A percentile compares a stretch with the other conserved stretches of the same genome.
Evolutionary conservation across 1,140 invertebrate species (phyloP).

Genomic region (Tetragnatha versicolor): DNA sequence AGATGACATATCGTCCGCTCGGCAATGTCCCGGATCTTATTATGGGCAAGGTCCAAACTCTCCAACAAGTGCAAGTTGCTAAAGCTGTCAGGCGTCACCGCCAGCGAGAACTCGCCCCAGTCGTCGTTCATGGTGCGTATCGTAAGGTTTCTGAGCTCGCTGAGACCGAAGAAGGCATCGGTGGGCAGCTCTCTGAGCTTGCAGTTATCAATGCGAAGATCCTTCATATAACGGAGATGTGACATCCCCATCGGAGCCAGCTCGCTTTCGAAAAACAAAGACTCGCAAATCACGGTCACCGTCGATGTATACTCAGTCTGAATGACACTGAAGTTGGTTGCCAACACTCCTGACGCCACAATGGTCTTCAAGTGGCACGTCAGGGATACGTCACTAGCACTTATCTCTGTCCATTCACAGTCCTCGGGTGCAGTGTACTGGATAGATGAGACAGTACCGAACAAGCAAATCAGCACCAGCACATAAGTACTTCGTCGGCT

Average conservation of each 20-base stretch:
- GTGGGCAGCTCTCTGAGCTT: constrained; percentile 78
- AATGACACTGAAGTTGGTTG: constrained; percentile 58
- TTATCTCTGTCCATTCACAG: constrained; percentile 26
- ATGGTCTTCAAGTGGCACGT: constrained; percentile 52
- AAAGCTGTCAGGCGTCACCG: constrained; percentile 65
- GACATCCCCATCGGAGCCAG: constrained; percentile 72
- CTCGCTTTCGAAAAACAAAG: constrained; percentile 56
- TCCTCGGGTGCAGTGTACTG: constrained; percentile 46
- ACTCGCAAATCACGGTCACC: constrained; percentile 56
- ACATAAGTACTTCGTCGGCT: too few species aligned
- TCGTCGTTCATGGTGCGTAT: constrained; percentile 78
- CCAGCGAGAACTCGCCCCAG: constrained; percentile 73
- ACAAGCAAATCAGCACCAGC: background rate
- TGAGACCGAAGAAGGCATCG: constrained; percentile 72
- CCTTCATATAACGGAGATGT: constrained; percentile 74
- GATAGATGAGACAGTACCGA: background rate
- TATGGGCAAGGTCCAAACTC: constrained; percentile 59
- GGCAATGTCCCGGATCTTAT: constrained; percentile 55
- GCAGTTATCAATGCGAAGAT: constrained; percentile 78
- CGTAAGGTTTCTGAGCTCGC: constrained; percentile 73
- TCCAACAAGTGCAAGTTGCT: constrained; percentile 76
- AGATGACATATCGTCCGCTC: constrained; percentile 73
- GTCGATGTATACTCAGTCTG: constrained; percentile 52
- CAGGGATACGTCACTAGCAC: constrained; percentile 43
- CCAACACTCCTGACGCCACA: constrained; percentile 33